These are phyloP conservation scores for Horisme vitalbata DNA, from an alignment of 2,888 invertebrate genomes.

Conservation along the genomic window DNA sequence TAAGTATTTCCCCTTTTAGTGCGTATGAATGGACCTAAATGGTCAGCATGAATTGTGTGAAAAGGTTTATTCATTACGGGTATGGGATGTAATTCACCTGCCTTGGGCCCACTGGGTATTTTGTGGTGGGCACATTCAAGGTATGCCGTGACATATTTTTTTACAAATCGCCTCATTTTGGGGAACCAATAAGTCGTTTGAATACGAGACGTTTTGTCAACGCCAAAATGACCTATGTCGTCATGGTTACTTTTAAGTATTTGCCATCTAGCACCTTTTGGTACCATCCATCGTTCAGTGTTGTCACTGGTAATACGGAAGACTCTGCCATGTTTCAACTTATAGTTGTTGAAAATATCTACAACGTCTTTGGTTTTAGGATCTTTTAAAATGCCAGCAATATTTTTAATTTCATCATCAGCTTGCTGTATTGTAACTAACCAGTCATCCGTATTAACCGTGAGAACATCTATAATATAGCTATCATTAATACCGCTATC, in stretches of 20 bases:
- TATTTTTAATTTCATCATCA: neutral
- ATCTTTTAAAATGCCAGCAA: neutral
- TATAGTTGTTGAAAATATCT: neutral
- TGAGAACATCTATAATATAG: neutral
- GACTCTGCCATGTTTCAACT: neutral
- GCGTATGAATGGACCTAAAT: constrained; percentile 15
- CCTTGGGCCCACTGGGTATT: neutral
- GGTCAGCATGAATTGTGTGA: constrained; percentile 2
- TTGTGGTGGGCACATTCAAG: neutral
- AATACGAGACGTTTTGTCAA: neutral
- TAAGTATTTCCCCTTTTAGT: constrained; percentile 10
- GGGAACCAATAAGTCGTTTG: constrained; percentile 3
- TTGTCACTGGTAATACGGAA: neutral
- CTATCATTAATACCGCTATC: neutral
- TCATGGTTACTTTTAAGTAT: neutral
- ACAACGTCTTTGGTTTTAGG: neutral
- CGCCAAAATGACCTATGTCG: neutral
- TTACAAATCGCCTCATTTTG: neutral
- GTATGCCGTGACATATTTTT: neutral
- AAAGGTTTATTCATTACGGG: no score
- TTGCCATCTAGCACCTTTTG: neutral
- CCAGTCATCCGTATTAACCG: neutral
- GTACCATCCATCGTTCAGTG: neutral
- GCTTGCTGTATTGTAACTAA: neutral
- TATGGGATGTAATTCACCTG: constrained; percentile 3